Evolutionary conservation across 2,888 invertebrate species (phyloP), one percentile per base, ranked within the genome.

Genomic region (Rhimphoctona megacephalus): DNA sequence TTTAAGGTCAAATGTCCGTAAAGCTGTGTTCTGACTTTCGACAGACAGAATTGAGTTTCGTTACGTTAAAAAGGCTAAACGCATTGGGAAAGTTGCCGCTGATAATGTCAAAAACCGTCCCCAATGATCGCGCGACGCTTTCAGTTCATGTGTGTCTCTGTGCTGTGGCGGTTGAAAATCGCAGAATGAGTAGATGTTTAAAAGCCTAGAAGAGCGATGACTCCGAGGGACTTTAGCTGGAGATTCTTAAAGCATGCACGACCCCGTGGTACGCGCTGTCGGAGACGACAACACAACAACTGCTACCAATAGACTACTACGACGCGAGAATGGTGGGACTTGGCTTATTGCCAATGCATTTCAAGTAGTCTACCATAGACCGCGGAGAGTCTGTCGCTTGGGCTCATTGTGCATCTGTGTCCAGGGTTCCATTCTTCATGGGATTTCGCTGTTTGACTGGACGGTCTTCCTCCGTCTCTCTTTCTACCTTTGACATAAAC

Each of bases 321-420:
- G 30, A 61, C 14, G 30, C 57, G 83, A 90, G 92, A 91, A 91
- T 92, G 92, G 92, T 92, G 91, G 92, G 91, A 92, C 91, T 91
- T 91, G 89, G 92, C 91, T 93, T 93, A 93, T 93, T 93, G 93
- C 93, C 93, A 93, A 93, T 93, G 93, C 92, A 93, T 93, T 93
- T 93, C 93, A 93, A 93, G 92, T 91, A 93, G 93, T 92, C 91
- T 91, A 91, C 90, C 82, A 86, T 90, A 89, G 90, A 90, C 78
- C 64, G 70, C 57, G 66, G 81, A 70, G 77, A 72, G 70, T 70
- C 74, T 19, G 82, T 88, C 85, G 89, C 84, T 81, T 82, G 82
- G 88, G 88, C 83, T 89, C 90, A 90, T 91, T 90, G 91, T 91
- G 89, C 92, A 92, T 92, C 91, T 91, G 92, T 90, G 90, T 89